Base-by-base conservation (phyloP, 2,888 invertebrate species). In the Idaea aversata region DNA sequence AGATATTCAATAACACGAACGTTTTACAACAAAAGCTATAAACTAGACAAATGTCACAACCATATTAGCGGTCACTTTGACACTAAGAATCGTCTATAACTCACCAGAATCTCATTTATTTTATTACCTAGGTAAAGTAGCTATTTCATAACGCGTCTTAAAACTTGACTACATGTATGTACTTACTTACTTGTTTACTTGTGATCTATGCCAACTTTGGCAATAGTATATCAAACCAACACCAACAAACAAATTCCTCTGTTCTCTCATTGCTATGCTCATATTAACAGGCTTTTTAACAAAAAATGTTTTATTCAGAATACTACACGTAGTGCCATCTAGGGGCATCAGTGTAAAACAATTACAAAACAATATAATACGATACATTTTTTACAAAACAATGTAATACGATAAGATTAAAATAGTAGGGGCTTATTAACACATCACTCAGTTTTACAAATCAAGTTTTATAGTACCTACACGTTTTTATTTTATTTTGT, bases 21-120 rank as follows among this genome's bases (percentile, higher is more conserved):
- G 13, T 47, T 47, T 7, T 47, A 47, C 47, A 47, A 47, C 47
- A 47, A 47, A 47, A 47, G 47, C 47, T 47, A 47, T 47, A 47
- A 47, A 47, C 47, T 6, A 7, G 5, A 47, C 47, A 47, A 10
- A 47, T 47, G 47, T 10, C 47, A 47, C 4, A 10, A 47, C 47
- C 47, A 47, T 13, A 47, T 47, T 36, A 36, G 36, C 36, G 6
- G 10, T 36, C 5, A 5, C 36, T 7, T 36, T 36, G 10, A 36
- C 36, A 4, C 36, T 36, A 7, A 36, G 36, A 10, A 25, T 25
- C 25, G 25, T 25, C 25, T 36, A 47, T 47, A 47, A 47, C 47
- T 47, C 47, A 47, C 47, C 47, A 47, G 47, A 47, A 47, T 47
- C 47, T 47, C 47, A 47, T 47, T 47, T 47, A 47, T 47, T 47